Percentiles rank a stretch among this genome's conserved stretches.
Evolutionary conservation across 2,888 invertebrate species (phyloP).

Genomic region (Lampropteryx suffumata): DNA sequence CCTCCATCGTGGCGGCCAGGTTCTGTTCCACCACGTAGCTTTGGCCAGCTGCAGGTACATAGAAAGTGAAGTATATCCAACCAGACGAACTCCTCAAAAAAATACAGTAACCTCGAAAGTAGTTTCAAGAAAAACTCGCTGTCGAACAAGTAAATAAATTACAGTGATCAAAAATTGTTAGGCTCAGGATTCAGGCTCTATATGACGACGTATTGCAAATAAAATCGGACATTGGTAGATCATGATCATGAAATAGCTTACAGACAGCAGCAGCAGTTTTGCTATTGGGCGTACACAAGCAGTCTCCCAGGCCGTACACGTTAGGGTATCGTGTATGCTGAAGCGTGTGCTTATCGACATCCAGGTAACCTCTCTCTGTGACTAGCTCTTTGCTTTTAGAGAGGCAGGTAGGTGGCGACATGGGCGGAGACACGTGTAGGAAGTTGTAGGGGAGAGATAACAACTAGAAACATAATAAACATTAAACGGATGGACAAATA

Average conservation of each 20-base stretch:
- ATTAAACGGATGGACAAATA: too few relatives aligned
- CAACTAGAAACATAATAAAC: constrained; percentile 46
- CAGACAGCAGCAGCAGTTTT: constrained; percentile 98
- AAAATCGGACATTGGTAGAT: too few relatives aligned
- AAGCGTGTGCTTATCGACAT: constrained; percentile 88
- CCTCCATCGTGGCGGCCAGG: constrained; percentile 85
- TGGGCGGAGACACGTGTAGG: constrained; percentile 94
- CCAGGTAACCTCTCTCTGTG: constrained; percentile 88
- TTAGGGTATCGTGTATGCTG: constrained; percentile 91
- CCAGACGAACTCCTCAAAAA: too few relatives aligned
- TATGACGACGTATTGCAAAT: too few relatives aligned
- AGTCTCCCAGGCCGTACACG: constrained; percentile 96
- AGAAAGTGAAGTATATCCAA: not conserved
- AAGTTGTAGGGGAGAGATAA: constrained; percentile 86
- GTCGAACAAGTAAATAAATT: too few relatives aligned
- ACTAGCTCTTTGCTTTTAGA: constrained; percentile 83
- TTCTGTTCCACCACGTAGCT: constrained; percentile 89
- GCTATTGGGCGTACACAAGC: constrained; percentile 93
- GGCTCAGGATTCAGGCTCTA: too few relatives aligned
- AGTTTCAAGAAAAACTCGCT: too few relatives aligned
- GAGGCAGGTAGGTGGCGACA: constrained; percentile 88
- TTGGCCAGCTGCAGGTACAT: constrained; percentile 88
- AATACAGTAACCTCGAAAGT: too few relatives aligned
- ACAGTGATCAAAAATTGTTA: too few relatives aligned
- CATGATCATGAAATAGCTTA: constrained; percentile 59